Evolutionary conservation across 2,113 vertebrate species (phyloP), one percentile per base, ranked within the genome.

Genomic region (Ardeotis arabs): DNA sequence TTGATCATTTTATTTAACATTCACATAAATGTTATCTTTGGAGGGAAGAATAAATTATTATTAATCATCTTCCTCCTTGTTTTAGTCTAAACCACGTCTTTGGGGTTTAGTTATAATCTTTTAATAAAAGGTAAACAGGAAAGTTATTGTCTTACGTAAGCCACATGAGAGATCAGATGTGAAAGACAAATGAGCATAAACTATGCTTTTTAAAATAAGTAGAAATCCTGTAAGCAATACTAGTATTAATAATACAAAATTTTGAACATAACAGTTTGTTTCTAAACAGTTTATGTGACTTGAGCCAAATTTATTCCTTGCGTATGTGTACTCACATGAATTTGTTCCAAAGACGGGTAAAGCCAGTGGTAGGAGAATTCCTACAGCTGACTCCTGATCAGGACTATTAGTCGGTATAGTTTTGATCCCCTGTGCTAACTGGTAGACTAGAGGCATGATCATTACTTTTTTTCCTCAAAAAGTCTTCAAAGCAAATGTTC

Each of bases 231-330:
- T 69, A 62, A 88, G 35, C 21, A 85, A 58, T 64, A 66, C 24
- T 31, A 66, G 19, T 17, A 53, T 11, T 62, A 73, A 88, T 19
- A 80, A 67, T 21, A 64, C 20, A 74, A 50, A 39, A 5, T 9
- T 20, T 73, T 85, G 58, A 72, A 78, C 81, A 17, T 12, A 84
- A 63, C n/a, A 31, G 4, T 27, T 85, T 58, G 1, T 81, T 88
- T 87, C 60, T 90, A 84, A 92, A 93, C 21, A 64, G 60, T 96
- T 95, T 90, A 86, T 78, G 4, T 86, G 18, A 74, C 69, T 84
- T 84, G 49, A 90, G 76, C 52, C 80, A 83, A 47, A 20, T 66
- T 41, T 25, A 58, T 79, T 94, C 41, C 28, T 64, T 66, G 20
- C 77, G 37, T 90, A 58, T 21, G 25, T 53, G 27, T 20, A 53